Evolutionary conservation across 1,140 invertebrate species (phyloP).

Genomic region (Lordiphosa stackelbergi): DNA sequence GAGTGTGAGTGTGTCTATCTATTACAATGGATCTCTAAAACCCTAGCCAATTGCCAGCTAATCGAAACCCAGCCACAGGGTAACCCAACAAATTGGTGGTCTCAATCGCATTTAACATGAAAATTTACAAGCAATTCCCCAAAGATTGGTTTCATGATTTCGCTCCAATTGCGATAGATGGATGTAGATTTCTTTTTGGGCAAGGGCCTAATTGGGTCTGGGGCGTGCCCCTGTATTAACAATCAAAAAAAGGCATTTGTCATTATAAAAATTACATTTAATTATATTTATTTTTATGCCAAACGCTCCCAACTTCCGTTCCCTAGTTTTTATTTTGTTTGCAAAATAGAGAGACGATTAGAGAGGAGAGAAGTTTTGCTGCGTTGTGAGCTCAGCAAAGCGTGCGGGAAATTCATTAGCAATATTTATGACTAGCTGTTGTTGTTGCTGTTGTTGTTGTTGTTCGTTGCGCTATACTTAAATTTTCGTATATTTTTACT

Average conservation of each 20-base stretch:
- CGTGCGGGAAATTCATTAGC: slow-evolving; percentile 74
- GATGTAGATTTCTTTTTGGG: slow-evolving; percentile 29
- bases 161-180: slow-evolving; percentile 7
- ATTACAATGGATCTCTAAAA: slow-evolving; percentile 40
- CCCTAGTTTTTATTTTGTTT: slow-evolving; percentile 5
- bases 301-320: slow-evolving; percentile 64
- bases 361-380: slow-evolving; percentile 26
- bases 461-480: slow-evolving; percentile 29
- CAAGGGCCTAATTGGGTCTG: slow-evolving; percentile 9
- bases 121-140: slow-evolving; percentile 16
- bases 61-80: slow-evolving; percentile 26
- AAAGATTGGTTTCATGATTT: not conserved
- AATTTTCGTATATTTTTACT: slow-evolving; percentile 36
- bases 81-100: slow-evolving; percentile 11
- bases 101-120: not conserved
- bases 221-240: slow-evolving; percentile 17
- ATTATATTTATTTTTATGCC: slow-evolving; percentile 63
- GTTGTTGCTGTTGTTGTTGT: slow-evolving; percentile 24
- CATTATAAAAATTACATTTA: slow-evolving; percentile 73
- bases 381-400: slow-evolving; percentile 54
- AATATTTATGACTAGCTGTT: slow-evolving; percentile 65
- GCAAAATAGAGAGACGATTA: slow-evolving; percentile 32
- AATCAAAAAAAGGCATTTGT: slow-evolving; percentile 52
- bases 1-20: slow-evolving; percentile 35
- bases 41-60: slow-evolving; percentile 21